Evolutionary conservation across 2,113 vertebrate genomes (phyloP), one percentile per base, ranked within the genome.

Genomic region (Panthera leo): DNA sequence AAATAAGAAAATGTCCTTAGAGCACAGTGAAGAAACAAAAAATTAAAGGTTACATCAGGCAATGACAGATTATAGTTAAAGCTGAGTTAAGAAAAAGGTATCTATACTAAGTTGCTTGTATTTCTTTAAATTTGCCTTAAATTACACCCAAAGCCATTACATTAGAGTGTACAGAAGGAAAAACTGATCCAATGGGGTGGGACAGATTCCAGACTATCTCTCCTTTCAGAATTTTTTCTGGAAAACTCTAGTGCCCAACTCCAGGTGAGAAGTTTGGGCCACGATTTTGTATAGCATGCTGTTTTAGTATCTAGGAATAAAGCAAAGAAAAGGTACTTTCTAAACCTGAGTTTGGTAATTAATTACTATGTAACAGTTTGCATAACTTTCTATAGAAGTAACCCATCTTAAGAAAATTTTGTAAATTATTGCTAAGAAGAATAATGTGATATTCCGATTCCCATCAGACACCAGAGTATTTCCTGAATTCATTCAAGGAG

Each of bases 101-200:
- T 82, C 42, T 95, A 68, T 67, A 76, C 23, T 42, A 92, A 92
- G 55, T 36, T 63, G 48, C 48, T 89, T 86, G 15, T 14, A 42
- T 68, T 58, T 96, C 86, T 95, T 93, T 53, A 93, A 70, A 45
- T 85, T 88, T 65, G 51, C 48, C 95, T 93, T 97, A 53, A 85
- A 94, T 51, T 96, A 7, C 16, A 75, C 63, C 3, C 31, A 53
- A 96, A 86, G 51, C 29, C 80, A 34, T 31, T 89, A 63, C 2
- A 85, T 16, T 21, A 89, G 58, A 25, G 27, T 27, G 10, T 55
- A n/a, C n/a, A 94, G 51, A 86, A 91, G 70, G n/a, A 73, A 48
- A 63, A 45, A 53, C n/a, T 78, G 39, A 68, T 8, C 14, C 21
- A 68, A 68, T 29, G 61, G 73, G 16, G 0, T 39, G 9, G 18